Evolutionary conservation across 2,888 invertebrate species (phyloP).

Genomic region (Plebejus melissa): DNA sequence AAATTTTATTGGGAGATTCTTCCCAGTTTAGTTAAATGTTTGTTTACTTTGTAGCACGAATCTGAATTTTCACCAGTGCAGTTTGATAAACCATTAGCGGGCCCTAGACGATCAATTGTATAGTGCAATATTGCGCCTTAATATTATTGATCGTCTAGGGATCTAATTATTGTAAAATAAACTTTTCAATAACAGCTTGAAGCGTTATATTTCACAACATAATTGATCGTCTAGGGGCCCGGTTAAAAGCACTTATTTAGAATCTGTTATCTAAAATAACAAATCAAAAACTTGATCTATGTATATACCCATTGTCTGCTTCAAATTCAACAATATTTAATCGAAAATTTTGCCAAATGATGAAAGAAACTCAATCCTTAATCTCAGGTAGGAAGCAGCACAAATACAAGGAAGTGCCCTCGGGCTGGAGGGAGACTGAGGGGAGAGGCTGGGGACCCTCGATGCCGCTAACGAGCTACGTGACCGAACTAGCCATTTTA

Average conservation of each 20-base stretch:
- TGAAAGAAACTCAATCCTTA: constrained; percentile 4
- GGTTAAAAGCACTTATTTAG: too few relatives aligned
- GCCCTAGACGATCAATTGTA: too few relatives aligned
- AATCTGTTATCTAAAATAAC: too few relatives aligned
- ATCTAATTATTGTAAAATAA: too few relatives aligned
- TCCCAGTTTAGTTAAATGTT: not conserved
- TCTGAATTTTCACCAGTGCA: too few relatives aligned
- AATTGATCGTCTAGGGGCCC: too few relatives aligned
- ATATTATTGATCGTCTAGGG: too few relatives aligned
- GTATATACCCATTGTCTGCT: not conserved
- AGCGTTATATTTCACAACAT: too few relatives aligned
- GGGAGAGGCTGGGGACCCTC: constrained; percentile 1
- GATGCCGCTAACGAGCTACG: constrained; percentile 32
- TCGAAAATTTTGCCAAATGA: not conserved
- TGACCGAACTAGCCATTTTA: constrained; percentile 33
- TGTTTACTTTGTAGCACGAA: not conserved
- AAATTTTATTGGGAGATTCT: not conserved
- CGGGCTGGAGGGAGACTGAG: constrained; percentile 6
- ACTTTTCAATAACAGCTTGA: too few relatives aligned
- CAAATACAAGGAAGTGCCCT: constrained; percentile 16
- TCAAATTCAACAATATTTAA: not conserved
- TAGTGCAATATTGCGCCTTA: too few relatives aligned
- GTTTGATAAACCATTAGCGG: too few relatives aligned
- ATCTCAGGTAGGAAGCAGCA: constrained; percentile 1
- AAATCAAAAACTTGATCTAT: too few relatives aligned